Evolutionary conservation across 1,140 invertebrate genomes (phyloP).

Genomic region (Heliconius hermathena): DNA sequence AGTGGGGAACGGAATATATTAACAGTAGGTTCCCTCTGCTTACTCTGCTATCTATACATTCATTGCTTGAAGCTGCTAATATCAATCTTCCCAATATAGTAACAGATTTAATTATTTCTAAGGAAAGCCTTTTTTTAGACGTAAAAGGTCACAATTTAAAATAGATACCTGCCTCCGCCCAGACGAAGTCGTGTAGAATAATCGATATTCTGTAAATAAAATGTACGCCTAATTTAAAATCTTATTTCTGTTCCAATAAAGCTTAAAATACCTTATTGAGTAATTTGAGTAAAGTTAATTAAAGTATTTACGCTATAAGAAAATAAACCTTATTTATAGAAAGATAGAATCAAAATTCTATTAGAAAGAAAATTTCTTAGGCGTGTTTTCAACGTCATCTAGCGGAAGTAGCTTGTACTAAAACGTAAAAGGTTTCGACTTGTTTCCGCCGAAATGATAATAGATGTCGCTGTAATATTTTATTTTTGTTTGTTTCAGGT

Average conservation of each 20-base stretch:
- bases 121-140: not conserved
- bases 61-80: too few species aligned
- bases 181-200: slow-evolving; percentile 8
- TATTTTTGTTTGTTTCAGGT: slow-evolving; percentile 28
- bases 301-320: not conserved
- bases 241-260: not conserved
- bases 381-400: not conserved
- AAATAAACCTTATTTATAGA: not conserved
- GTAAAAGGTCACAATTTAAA: slow-evolving; percentile 2
- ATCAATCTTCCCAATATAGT: too few species aligned
- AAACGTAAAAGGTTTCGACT: not conserved
- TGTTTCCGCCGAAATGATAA: not conserved
- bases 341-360: not conserved
- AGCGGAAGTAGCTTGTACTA: not conserved
- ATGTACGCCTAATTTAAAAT: not conserved
- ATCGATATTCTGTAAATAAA: slow-evolving; percentile 8
- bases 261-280: slow-evolving; percentile 6
- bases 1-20: too few species aligned
- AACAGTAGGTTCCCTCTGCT: too few species aligned
- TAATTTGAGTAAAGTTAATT: slow-evolving; percentile 12
- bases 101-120: not conserved
- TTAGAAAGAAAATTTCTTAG: not conserved
- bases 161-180: not conserved
- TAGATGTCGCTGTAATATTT: slow-evolving; percentile 26
- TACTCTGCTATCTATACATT: too few species aligned